phyloP scores from a whole-genome alignment of 1,140 invertebrate species.

The Eriocheir sinensis region DNA sequence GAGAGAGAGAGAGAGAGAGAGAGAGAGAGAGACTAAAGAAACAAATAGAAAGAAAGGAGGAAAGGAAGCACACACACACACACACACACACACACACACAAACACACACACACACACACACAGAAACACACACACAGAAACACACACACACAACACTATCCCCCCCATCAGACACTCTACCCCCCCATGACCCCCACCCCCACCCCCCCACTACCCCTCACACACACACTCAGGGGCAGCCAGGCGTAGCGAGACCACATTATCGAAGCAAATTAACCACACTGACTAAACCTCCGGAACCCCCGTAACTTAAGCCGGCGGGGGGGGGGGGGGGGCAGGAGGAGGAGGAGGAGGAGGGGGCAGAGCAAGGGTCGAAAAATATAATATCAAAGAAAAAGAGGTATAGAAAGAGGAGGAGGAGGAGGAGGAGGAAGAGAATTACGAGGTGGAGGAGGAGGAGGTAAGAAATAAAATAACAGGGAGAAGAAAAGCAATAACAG shows the following conservation, averaged over 20 bases:
- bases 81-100: neutral
- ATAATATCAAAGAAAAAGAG: too few relatives aligned
- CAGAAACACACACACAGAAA: slow-evolving; percentile 9
- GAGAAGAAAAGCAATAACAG: too few relatives aligned
- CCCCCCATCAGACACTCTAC: too few relatives aligned
- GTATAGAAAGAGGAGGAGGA: too few relatives aligned
- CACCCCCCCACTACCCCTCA: slow-evolving; percentile 28
- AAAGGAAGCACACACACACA: neutral
- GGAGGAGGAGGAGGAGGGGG: slow-evolving; percentile 18
- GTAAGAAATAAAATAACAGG: too few relatives aligned
- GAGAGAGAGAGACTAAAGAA: neutral
- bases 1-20: slow-evolving; percentile 22
- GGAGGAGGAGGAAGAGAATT: too few relatives aligned
- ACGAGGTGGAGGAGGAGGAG: too few relatives aligned
- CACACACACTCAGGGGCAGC: slow-evolving; percentile 41
- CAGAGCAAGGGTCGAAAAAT: too few relatives aligned
- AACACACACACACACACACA: slow-evolving; percentile 37
- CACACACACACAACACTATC: slow-evolving; percentile 53
- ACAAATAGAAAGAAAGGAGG: neutral
- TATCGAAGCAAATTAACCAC: slow-evolving; percentile 16
- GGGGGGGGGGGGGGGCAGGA: slow-evolving; percentile 4
- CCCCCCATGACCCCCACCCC: too few relatives aligned
- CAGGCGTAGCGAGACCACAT: neutral
- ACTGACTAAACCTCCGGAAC: neutral
- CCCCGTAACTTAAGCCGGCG: neutral